Evolutionary conservation across 2,888 invertebrate genomes (phyloP).

Genomic region (Cryptocephalus moraei): DNA sequence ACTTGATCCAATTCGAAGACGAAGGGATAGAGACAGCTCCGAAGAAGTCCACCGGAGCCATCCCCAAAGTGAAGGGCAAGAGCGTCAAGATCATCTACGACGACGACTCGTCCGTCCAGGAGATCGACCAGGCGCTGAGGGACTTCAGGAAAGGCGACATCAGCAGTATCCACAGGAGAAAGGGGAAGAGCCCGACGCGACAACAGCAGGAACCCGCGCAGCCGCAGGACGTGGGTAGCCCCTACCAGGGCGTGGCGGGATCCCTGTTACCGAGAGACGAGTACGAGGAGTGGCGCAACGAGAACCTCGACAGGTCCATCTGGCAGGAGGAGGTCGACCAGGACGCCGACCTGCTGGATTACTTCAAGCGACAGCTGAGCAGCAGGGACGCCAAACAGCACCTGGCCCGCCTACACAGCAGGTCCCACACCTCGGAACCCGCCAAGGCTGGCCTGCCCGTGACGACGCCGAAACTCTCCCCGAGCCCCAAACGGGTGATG

Average conservation of each 20-base stretch:
- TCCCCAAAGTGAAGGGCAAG: slow-evolving; percentile 1
- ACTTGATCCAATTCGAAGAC: slow-evolving; percentile 6
- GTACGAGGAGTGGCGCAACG: not conserved
- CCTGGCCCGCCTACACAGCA: not conserved
- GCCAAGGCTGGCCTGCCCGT: slow-evolving; percentile 16
- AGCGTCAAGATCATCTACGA: not conserved
- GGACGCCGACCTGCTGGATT: slow-evolving; percentile 1
- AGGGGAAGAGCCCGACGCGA: not conserved
- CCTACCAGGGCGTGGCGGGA: not conserved
- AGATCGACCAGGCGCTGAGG: slow-evolving; percentile 4
- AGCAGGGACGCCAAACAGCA: not conserved
- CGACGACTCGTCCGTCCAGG: slow-evolving; percentile 5
- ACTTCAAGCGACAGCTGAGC: slow-evolving; percentile 3
- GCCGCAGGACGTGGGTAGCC: not conserved
- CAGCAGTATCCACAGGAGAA: not conserved
- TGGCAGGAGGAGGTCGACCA: not conserved
- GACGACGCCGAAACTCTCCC: slow-evolving; percentile 16
- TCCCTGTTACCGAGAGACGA: not conserved
- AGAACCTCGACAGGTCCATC: not conserved
- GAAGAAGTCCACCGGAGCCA: not conserved
- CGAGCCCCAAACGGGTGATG: slow-evolving; percentile 14
- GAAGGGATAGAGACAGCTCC: not conserved
- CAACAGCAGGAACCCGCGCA: too few species aligned
- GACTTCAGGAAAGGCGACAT: slow-evolving; percentile 6
- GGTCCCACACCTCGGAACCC: slow-evolving; percentile 7